phyloP scores from a whole-genome alignment of 2,888 invertebrate genomes.

The Drosophila bunnanda region DNA sequence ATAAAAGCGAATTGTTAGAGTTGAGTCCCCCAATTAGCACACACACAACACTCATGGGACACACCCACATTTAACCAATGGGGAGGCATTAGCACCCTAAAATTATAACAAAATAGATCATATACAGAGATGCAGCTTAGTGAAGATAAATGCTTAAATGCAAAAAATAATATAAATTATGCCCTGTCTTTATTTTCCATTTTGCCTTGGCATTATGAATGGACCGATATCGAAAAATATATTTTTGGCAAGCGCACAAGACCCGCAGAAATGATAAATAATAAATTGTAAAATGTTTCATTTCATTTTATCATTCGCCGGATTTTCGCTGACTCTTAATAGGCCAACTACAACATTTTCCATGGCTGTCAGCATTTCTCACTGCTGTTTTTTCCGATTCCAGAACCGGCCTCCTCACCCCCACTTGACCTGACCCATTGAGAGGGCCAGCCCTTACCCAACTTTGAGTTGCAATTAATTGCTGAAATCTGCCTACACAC shows the following conservation, averaged over 20 bases:
- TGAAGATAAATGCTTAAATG: conserved; percentile 3
- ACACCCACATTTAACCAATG: conserved; percentile 3
- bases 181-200: conserved; percentile 9
- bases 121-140: not conserved
- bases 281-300: conserved; percentile 57
- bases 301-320: conserved; percentile 32
- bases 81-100: conserved; percentile 19
- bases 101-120: not conserved
- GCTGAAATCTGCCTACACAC: conserved; percentile 23
- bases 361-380: conserved; percentile 66
- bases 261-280: conserved; percentile 62
- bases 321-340: conserved; percentile 66
- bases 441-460: conserved; percentile 11
- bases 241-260: conserved; percentile 54
- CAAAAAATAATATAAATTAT: not conserved
- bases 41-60: conserved; percentile 30
- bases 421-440: conserved; percentile 53
- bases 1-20: conserved; percentile 9
- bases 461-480: conserved; percentile 31
- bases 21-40: conserved; percentile 53
- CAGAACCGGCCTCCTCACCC: conserved; percentile 34
- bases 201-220: conserved; percentile 35
- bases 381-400: conserved; percentile 20
- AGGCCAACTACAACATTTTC: conserved; percentile 65
- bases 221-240: conserved; percentile 51